Conservation (phyloP, 23 tunicate species). For the Botrylloides violaceus region DNA sequence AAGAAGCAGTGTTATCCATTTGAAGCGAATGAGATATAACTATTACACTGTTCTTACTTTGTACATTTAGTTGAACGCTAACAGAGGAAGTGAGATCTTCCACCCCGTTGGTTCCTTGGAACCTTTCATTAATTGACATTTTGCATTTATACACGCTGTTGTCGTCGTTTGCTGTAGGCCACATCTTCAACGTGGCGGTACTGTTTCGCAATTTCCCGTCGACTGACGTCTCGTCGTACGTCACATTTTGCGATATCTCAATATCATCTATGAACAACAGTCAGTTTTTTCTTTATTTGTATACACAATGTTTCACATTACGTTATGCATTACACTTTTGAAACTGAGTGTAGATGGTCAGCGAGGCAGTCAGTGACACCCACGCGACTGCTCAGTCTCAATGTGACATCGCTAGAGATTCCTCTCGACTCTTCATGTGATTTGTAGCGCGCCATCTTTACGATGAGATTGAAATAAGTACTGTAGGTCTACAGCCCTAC, state of each 20-base stretch:
- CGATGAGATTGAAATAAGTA: too few species aligned
- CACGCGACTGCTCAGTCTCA: too few species aligned
- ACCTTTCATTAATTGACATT: slow-evolving; percentile 51
- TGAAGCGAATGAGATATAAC: not conserved
- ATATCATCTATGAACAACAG: slow-evolving; percentile 38
- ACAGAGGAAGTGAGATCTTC: slow-evolving; percentile 2
- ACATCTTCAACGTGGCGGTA: slow-evolving; percentile 66
- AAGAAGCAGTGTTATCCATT: not conserved
- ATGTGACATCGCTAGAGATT: too few species aligned
- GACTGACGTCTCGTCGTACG: slow-evolving; percentile 13
- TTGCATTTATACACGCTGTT: slow-evolving; percentile 54
- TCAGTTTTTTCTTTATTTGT: too few species aligned
- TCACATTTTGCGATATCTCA: slow-evolving; percentile 32
- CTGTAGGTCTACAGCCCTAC: too few species aligned
- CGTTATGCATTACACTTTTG: too few species aligned
- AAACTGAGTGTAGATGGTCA: too few species aligned
- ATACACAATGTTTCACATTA: too few species aligned
- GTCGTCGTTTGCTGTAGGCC: slow-evolving; percentile 46
- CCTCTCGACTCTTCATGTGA: not conserved
- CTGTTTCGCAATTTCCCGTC: slow-evolving; percentile 42
- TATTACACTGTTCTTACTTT: slow-evolving; percentile 48
- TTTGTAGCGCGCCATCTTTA: not conserved
- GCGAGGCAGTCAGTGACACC: too few species aligned
- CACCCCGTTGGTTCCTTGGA: not conserved
- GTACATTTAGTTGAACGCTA: slow-evolving; percentile 36